Conservation (phyloP, 2,113 vertebrate genomes). For the Micronycteris hirsuta region DNA sequence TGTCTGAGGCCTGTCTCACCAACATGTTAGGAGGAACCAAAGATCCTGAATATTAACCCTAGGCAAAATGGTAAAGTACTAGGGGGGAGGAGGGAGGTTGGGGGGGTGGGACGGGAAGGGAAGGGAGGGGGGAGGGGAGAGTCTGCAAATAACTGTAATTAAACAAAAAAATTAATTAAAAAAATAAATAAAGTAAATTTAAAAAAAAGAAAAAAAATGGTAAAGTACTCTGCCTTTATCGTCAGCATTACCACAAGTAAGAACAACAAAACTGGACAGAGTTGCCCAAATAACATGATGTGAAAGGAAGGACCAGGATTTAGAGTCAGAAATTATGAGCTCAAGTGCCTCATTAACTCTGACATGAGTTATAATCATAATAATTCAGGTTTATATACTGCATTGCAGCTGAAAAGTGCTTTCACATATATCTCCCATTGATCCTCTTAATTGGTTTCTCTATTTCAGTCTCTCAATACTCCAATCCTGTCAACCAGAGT, state of each 20-base stretch:
- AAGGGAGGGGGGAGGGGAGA: too few species aligned
- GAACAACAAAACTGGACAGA: constrained; percentile 6
- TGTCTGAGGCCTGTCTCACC: background rate
- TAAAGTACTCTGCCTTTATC: background rate
- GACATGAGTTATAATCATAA: constrained; percentile 33
- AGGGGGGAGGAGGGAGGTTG: too few species aligned
- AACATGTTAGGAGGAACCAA: background rate
- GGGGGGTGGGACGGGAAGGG: too few species aligned
- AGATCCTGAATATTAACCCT: background rate
- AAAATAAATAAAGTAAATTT: too few species aligned
- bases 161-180: too few species aligned
- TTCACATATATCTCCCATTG: constrained; percentile 43
- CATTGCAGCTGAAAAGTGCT: constrained; percentile 29
- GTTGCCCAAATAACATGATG: constrained; percentile 26
- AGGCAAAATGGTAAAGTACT: too few species aligned
- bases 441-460: constrained; percentile 41
- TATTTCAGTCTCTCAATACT: background rate
- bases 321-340: constrained; percentile 38
- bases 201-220: too few species aligned
- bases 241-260: constrained; percentile 7
- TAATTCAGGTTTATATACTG: constrained; percentile 44
- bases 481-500: background rate
- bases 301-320: constrained; percentile 14
- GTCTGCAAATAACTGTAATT: too few species aligned
- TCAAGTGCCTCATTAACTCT: constrained; percentile 35